A percentile compares a stretch with the other conserved stretches of the same genome.
These are phyloP conservation scores for Chanos chanos DNA, from an alignment of 2,797 vertebrate genomes.

Conservation along the genomic window DNA sequence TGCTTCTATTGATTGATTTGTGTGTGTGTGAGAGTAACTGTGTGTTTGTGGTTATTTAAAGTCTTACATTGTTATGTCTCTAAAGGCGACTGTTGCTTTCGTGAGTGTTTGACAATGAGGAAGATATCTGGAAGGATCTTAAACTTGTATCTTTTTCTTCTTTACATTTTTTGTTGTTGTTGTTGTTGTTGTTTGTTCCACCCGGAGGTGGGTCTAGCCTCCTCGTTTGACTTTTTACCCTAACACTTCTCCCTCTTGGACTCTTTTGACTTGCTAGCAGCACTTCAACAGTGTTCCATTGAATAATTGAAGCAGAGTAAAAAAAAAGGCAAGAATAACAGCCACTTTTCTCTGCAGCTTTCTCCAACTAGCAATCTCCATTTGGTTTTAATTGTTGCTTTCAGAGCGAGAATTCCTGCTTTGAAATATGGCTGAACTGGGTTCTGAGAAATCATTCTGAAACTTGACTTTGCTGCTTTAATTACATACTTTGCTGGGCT, in stretches of 20 bases:
- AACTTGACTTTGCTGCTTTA: conserved; percentile 48
- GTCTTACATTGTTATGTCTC: too few relatives aligned
- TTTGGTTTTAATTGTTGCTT: conserved; percentile 50
- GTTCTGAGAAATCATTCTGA: conserved; percentile 43
- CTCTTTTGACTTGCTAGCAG: too few relatives aligned
- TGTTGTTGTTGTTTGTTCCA: too few relatives aligned
- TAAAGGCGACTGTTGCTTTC: too few relatives aligned
- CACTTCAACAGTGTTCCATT: conserved; percentile 30
- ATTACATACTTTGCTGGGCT: conserved; percentile 47
- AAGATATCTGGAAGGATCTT: too few relatives aligned
- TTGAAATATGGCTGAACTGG: conserved; percentile 46
- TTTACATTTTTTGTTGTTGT: too few relatives aligned
- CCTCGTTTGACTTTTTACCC: too few relatives aligned
- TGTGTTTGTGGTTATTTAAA: neutral
- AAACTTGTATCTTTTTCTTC: too few relatives aligned
- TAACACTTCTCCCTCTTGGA: too few relatives aligned
- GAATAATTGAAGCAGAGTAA: conserved; percentile 47
- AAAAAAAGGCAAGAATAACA: conserved; percentile 25
- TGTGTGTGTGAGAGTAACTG: conserved; percentile 2
- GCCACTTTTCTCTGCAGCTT: conserved; percentile 22
- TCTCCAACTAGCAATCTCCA: conserved; percentile 16
- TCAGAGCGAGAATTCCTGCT: conserved; percentile 39
- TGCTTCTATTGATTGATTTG: conserved; percentile 32
- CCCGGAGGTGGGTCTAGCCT: too few relatives aligned
- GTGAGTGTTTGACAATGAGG: too few relatives aligned